Evolutionary conservation across 1,140 invertebrate species (phyloP).

Genomic region (Sipha flava): DNA sequence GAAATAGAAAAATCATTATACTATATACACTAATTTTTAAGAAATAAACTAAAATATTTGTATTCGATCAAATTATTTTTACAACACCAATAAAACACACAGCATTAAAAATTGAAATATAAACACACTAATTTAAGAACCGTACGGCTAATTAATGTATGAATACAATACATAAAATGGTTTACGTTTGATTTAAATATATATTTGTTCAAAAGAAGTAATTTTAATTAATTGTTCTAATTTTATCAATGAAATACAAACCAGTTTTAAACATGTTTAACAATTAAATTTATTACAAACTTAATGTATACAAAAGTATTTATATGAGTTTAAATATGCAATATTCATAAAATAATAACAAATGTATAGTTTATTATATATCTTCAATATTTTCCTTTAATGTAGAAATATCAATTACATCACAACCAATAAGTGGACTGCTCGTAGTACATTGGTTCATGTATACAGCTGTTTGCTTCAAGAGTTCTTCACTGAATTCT

Average conservation of each 20-base stretch:
- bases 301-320: background rate
- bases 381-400: conserved; percentile 13
- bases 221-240: background rate
- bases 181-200: too few species aligned
- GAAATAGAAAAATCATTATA: background rate
- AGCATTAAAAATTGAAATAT: too few species aligned
- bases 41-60: background rate
- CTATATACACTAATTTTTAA: background rate
- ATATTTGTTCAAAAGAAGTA: background rate
- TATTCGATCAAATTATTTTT: too few species aligned
- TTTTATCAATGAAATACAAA: background rate
- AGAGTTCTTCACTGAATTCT: background rate
- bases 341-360: background rate
- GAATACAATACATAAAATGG: too few species aligned
- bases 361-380: background rate
- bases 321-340: background rate
- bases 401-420: conserved; percentile 6
- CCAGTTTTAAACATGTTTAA: background rate
- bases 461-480: conserved; percentile 5
- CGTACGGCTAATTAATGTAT: too few species aligned
- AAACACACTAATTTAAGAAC: too few species aligned
- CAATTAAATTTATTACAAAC: background rate
- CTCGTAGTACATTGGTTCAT: conserved; percentile 8
- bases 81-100: too few species aligned
- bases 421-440: background rate